A percentile compares a stretch with the other conserved stretches of the same genome.
Evolutionary conservation across 1,140 invertebrate species (phyloP).

Genomic region (Vanessa tameamea): DNA sequence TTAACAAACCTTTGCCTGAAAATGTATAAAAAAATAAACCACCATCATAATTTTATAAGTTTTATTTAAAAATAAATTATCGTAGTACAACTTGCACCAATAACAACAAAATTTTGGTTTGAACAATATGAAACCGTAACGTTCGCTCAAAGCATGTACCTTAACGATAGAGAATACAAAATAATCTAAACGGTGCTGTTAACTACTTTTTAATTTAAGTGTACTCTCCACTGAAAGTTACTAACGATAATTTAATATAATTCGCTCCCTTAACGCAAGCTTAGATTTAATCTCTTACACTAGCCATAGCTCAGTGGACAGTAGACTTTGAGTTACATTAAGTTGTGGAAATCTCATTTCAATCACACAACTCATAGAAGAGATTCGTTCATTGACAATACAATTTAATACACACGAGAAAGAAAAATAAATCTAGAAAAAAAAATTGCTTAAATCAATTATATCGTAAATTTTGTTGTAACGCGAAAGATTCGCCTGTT

Average conservation of each 20-base stretch:
- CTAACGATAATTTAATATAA: constrained; percentile 7
- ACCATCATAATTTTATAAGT: constrained; percentile 38
- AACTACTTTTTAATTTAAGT: constrained; percentile 18
- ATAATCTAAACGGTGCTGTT: constrained; percentile 64
- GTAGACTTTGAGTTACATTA: constrained; percentile 3
- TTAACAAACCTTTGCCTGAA: background rate
- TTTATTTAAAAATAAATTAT: constrained; percentile 82
- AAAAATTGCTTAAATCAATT: constrained; percentile 31
- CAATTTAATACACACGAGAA: constrained; percentile 28
- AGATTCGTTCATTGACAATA: constrained; percentile 36
- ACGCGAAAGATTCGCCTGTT: constrained; percentile 9
- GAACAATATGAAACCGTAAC: constrained; percentile 72
- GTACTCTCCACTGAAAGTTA: constrained; percentile 23
- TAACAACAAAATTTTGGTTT: constrained; percentile 81
- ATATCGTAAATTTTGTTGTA: constrained; percentile 24
- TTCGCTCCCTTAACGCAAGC: constrained; percentile 1
- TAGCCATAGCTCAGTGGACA: constrained; percentile 20
- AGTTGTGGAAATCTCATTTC: constrained; percentile 25
- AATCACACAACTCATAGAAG: constrained; percentile 32
- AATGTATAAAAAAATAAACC: constrained; percentile 19
- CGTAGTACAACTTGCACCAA: constrained; percentile 78
- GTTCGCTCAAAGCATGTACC: constrained; percentile 71
- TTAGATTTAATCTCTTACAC: background rate
- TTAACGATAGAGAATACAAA: constrained; percentile 65
- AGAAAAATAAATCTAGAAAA: constrained; percentile 27